Evolutionary conservation across 53 echinoderm and acorn worm species (phyloP), one percentile per base, ranked within the genome.

Genomic region (Patiria pectinifera): DNA sequence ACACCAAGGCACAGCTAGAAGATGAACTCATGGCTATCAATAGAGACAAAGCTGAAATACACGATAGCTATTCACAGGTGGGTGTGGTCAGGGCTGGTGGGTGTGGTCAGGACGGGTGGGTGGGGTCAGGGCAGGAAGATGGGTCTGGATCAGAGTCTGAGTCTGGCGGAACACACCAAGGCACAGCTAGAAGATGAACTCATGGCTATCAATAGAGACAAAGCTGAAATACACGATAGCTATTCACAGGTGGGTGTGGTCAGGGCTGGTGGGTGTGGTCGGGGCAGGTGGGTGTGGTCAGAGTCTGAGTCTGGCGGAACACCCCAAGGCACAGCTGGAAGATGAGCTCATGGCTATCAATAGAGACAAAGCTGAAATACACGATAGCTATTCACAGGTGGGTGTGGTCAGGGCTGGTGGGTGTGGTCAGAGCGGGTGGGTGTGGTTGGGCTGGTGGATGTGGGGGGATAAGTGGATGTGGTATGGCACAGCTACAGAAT

Each of bases 91-190:
- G 35, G 35, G 35, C 19, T 25, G 26, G 18, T 12, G 15, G 24
- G 63, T 21, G 48, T 11, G 21, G 19, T 16, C 5, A 19, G 35
- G 35, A 1, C 35, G 1, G 35, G 35, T 71, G 47, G 16, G 70
- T 4, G 35, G 35, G 35, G 35, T 35, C 35, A 35, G n/a, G n/a
- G n/a, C n/a, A n/a, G n/a, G 92, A 99, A 99, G 93, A 95, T 99
- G 96, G 99, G 99, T 47, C 91, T 99, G 85, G 96, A 97, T 76
- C 99, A 99, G 85, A 97, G 99, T 69, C 93, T 99, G 75, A 95
- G 93, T 16, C 82, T 95, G 6, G 88, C 91, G 58, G 99, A 99
- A 79, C 93, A 97, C 3, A 96, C 85, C 80, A 91, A 86, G 76
- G 83, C 92, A 35, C 88, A 87, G 71, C 94, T 99, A 4, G 99